Evolutionary conservation across 2,113 vertebrate species (phyloP).

Genomic region (Tetrao urogallus): DNA sequence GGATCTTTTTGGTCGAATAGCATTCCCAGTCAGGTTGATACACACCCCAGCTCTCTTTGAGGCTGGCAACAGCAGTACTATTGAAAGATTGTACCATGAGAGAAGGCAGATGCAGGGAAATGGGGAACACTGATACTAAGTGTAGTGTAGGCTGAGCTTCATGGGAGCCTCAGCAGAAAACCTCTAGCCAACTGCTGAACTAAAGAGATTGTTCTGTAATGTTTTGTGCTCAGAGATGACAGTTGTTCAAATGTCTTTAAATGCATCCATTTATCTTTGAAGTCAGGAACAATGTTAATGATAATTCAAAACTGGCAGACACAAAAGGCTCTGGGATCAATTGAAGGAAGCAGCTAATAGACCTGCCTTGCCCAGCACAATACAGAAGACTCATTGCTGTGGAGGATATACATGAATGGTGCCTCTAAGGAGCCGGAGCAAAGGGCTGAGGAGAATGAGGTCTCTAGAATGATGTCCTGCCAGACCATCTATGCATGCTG

Average conservation of each 20-base stretch:
- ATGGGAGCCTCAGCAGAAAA: neutral
- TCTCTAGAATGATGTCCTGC: neutral
- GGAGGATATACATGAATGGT: neutral
- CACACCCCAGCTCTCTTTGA: neutral
- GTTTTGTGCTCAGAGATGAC: slow-evolving; percentile 10
- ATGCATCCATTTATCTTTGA: neutral
- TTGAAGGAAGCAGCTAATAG: neutral
- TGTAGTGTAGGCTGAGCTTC: neutral
- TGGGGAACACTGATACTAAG: neutral
- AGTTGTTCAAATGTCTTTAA: slow-evolving; percentile 7
- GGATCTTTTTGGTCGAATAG: neutral
- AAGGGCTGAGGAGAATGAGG: neutral
- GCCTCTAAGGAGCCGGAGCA: neutral
- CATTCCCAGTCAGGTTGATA: neutral
- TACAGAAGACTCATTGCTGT: neutral
- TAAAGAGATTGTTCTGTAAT: neutral
- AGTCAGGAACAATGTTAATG: slow-evolving; percentile 38
- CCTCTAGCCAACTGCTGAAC: neutral
- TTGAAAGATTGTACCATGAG: neutral
- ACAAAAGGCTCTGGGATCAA: neutral
- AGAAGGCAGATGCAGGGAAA: neutral
- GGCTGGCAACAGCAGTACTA: neutral
- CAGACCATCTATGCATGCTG: neutral
- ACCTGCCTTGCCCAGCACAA: neutral
- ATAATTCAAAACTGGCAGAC: neutral